These are phyloP conservation scores for Gryon sp. DNA, from an alignment of 1,140 invertebrate genomes.

Conservation along the genomic window DNA sequence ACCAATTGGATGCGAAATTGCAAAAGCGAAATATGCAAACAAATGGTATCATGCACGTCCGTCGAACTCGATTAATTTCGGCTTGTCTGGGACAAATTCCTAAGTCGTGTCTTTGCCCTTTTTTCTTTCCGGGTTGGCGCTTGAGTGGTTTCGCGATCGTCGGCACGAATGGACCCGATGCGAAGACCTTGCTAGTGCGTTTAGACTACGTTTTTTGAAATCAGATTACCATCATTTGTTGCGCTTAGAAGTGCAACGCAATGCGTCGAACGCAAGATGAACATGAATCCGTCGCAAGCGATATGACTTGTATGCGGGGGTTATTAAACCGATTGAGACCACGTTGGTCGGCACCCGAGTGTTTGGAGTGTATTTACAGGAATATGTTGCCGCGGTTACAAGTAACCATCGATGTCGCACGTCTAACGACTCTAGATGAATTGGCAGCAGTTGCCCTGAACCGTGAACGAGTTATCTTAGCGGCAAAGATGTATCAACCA, in stretches of 20 bases:
- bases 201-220: no score
- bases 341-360: background rate
- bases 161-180: background rate
- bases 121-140: background rate
- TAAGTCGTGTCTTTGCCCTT: background rate
- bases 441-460: background rate
- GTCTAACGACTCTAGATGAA: background rate
- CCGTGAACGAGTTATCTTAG: background rate
- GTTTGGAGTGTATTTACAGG: background rate
- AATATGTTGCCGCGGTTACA: background rate
- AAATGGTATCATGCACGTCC: no score
- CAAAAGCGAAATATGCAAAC: no score
- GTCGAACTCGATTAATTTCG: no score
- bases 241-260: conserved; percentile 21
- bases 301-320: no score
- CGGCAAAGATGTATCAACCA: background rate
- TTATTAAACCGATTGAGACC: background rate
- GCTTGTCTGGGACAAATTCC: background rate
- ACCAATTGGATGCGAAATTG: no score
- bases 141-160: background rate
- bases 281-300: no score
- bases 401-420: background rate
- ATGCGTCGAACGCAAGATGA: no score
- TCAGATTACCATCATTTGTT: conserved; percentile 26
- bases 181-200: background rate